phyloP scores from a whole-genome alignment of 2,113 vertebrate genomes.

The Calonectris borealis region DNA sequence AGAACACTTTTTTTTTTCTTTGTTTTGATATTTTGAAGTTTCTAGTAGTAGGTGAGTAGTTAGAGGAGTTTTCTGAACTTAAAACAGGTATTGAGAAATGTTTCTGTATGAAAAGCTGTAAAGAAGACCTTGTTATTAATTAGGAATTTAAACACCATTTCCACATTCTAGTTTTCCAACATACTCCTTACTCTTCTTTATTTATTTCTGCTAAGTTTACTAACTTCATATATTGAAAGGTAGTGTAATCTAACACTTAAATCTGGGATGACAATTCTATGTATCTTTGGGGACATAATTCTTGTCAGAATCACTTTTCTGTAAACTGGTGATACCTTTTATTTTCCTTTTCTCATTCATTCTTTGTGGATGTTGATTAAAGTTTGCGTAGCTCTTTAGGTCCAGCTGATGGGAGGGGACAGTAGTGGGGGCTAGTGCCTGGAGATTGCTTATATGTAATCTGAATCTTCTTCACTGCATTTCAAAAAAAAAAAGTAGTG shows the following conservation, averaged over 20 bases:
- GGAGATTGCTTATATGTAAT: neutral
- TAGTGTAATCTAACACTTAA: neutral
- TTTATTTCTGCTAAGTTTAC: neutral
- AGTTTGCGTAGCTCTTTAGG: neutral
- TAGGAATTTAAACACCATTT: neutral
- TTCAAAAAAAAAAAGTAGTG: neutral
- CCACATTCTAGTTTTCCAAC: neutral
- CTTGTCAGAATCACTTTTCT: neutral
- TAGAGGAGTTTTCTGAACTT: neutral
- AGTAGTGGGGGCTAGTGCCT: neutral
- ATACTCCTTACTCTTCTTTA: neutral
- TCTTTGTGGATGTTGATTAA: neutral
- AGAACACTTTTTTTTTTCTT: neutral
- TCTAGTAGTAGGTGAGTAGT: neutral
- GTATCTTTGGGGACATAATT: neutral
- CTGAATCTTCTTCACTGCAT: neutral
- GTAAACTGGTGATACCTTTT: neutral
- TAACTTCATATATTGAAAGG: neutral
- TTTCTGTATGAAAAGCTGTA: neutral
- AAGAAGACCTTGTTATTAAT: neutral
- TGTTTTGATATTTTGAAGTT: neutral
- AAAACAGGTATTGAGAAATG: neutral
- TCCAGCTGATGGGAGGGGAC: neutral
- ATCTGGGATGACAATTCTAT: neutral
- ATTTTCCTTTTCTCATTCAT: neutral